Base-by-base conservation (phyloP, 2,888 invertebrate species). In the Cryptocheilus praepositus region DNA sequence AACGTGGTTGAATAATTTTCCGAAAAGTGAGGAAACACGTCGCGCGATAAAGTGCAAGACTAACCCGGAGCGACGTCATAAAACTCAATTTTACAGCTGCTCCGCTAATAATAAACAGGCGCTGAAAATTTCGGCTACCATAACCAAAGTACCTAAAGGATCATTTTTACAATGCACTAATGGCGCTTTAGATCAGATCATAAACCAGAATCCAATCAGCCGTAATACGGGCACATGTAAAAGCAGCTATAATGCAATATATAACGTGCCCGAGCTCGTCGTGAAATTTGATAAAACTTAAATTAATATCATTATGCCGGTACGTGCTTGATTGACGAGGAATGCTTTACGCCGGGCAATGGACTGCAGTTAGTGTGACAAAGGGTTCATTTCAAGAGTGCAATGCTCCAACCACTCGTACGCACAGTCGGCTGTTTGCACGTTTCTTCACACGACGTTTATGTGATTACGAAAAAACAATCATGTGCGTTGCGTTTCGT, bases 351-450 rank as follows among this genome's bases (percentile, higher is more conserved):
- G 70, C 49, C 64, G 52, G 60, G 51, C 65, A 74, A 71, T 64
- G 59, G 58, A 64, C 60, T 62, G 61, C 64, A 2, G 18, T 13
- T 55, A 61, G 57, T 54, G 64, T 67, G 77, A 62, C 66, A 68
- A 74, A 76, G 67, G 74, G 61, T 46, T 52, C 62, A 56, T 64
- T 74, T 62, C 43, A 52, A 61, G 46, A 56, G 36, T 3, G 60
- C 36, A 36, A 36, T 36, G 13, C 36, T 63, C 55, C 22, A 52
- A n/a, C 54, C 51, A 55, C 70, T 66, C 61, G 64, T 43, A 44
- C 36, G 60, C 21, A 69, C 66, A 69, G 71, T 60, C 69, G 72
- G 73, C 76, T 72, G 66, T 75, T 62, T 76, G 36, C 36, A 36
- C 36, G 69, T 63, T 64, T 67, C 70, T 61, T 67, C 59, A 53